Evolutionary conservation across 2,113 vertebrate species (phyloP).

Genomic region (Dipodomys stephensi): DNA sequence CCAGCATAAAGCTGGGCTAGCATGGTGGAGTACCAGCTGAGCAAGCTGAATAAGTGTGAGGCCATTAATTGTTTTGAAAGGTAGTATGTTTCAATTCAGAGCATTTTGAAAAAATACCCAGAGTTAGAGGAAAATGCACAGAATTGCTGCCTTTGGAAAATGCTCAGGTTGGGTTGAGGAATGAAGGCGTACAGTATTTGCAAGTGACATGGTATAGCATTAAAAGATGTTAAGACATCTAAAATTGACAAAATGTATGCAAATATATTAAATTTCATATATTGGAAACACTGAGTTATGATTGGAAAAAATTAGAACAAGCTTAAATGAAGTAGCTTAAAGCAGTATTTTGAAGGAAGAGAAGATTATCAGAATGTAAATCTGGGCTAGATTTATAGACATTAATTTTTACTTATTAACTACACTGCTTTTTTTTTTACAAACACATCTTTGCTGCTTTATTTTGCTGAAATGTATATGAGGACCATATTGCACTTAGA

Average conservation of each 20-base stretch:
- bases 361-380: not conserved
- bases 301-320: not conserved
- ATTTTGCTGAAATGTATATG: not conserved
- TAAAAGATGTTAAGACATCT: not conserved
- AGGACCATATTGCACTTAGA: not conserved
- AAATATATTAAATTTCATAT: not conserved
- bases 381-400: not conserved
- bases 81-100: not conserved
- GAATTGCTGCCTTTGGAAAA: not conserved
- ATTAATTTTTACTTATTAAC: not conserved
- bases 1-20: no score
- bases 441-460: not conserved
- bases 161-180: not conserved
- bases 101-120: not conserved
- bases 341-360: not conserved
- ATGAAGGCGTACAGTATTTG: not conserved
- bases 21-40: no score
- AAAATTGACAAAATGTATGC: not conserved
- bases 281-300: not conserved
- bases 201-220: not conserved
- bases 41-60: no score
- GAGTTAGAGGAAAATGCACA: not conserved
- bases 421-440: not conserved
- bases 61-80: no score
- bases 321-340: constrained; percentile 26